Evolutionary conservation across 2,888 invertebrate species (phyloP).

Genomic region (Tiliacea citrago): DNA sequence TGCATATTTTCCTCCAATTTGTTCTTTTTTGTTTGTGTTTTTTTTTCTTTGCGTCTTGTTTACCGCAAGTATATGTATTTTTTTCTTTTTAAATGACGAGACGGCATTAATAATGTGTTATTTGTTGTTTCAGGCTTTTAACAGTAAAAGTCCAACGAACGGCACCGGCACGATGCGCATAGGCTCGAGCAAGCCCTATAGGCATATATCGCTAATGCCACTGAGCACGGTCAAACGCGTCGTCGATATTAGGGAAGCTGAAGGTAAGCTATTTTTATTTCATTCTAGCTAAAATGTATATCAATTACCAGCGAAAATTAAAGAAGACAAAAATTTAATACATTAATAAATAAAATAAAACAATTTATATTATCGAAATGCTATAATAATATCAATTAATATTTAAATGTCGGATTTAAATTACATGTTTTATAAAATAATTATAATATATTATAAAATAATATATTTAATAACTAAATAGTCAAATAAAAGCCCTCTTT

Average conservation of each 20-base stretch:
- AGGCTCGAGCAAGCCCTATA: constrained; percentile 95
- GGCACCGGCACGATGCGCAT: constrained; percentile 91
- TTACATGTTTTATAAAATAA: too few species aligned
- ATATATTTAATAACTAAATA: too few species aligned
- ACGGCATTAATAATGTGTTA: neutral
- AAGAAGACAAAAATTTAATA: too few species aligned
- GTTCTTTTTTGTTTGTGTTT: neutral
- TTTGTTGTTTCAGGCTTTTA: constrained; percentile 83
- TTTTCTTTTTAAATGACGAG: neutral
- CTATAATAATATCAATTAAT: too few species aligned
- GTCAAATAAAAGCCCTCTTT: too few species aligned
- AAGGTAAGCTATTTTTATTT: constrained; percentile 87
- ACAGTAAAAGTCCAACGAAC: constrained; percentile 91
- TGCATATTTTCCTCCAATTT: neutral
- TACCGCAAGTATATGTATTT: neutral
- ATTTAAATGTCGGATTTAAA: too few species aligned
- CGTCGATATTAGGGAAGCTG: constrained; percentile 96
- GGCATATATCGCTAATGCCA: constrained; percentile 97
- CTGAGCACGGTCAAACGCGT: constrained; percentile 97
- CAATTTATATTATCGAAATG: too few species aligned
- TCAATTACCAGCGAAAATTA: too few species aligned
- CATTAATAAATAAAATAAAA: too few species aligned
- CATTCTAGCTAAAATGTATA: neutral
- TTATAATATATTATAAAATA: too few species aligned
- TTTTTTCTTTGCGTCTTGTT: neutral